These are phyloP conservation scores for Aplysia californica DNA, from an alignment of 1,140 invertebrate species.

Conservation along the genomic window DNA sequence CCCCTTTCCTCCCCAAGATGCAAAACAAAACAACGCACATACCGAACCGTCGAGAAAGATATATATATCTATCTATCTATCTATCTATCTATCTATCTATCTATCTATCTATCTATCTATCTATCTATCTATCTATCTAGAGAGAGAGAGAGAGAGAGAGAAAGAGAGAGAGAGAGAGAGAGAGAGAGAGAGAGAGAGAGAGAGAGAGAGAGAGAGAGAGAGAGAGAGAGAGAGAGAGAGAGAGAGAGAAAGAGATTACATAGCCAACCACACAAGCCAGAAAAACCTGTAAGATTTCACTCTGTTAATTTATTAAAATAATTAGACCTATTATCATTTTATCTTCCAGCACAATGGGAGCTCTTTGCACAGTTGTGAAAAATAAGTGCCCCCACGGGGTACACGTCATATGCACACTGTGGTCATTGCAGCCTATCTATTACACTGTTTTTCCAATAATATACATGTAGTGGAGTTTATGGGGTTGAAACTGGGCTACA, in stretches of 20 bases:
- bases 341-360: not conserved
- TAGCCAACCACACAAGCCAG: not conserved
- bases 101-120: too few relatives aligned
- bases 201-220: slow-evolving; percentile 2
- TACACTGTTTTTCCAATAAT: too few relatives aligned
- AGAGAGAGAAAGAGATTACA: not conserved
- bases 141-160: slow-evolving; percentile 6
- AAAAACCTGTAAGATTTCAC: not conserved
- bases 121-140: too few relatives aligned
- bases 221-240: slow-evolving; percentile 10
- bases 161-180: not conserved
- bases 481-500: too few relatives aligned
- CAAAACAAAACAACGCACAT: too few relatives aligned
- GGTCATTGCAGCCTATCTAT: not conserved
- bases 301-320: not conserved
- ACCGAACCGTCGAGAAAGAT: too few relatives aligned
- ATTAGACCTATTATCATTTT: not conserved
- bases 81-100: too few relatives aligned
- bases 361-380: too few relatives aligned
- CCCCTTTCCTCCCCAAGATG: too few relatives aligned
- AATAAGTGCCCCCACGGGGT: not conserved
- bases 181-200: slow-evolving; percentile 4
- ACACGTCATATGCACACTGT: not conserved
- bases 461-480: too few relatives aligned
- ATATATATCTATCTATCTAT: too few relatives aligned